Conservation (phyloP, 2,888 invertebrate genomes). For the Drosophila demipolita region DNA sequence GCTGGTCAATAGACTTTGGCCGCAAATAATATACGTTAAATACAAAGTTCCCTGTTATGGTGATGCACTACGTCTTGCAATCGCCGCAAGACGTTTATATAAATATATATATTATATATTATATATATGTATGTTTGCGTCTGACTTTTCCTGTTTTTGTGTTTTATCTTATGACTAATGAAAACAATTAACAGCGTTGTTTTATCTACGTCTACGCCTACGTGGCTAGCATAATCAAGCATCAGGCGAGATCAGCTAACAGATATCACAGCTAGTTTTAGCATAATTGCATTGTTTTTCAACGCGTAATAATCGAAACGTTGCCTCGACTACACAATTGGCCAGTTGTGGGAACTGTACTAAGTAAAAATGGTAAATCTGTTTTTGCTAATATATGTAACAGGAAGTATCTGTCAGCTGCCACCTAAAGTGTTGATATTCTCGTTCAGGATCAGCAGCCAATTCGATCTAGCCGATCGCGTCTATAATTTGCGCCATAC, state of each 20-base stretch:
- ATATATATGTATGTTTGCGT: slow-evolving; percentile 16
- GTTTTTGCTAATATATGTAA: neutral
- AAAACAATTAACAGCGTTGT: slow-evolving; percentile 72
- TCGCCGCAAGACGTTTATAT: slow-evolving; percentile 4
- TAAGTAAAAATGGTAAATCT: neutral
- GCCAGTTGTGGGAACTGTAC: slow-evolving; percentile 10
- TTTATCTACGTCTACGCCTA: slow-evolving; percentile 52
- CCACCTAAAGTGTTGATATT: neutral
- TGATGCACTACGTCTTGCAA: slow-evolving; percentile 38
- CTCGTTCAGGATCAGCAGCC: neutral
- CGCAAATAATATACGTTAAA: slow-evolving; percentile 13
- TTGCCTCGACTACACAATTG: slow-evolving; percentile 32
- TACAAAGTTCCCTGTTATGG: slow-evolving; percentile 27
- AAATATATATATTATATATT: slow-evolving; percentile 34
- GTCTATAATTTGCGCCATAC: neutral
- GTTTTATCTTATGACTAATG: slow-evolving; percentile 60
- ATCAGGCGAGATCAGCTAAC: slow-evolving; percentile 37
- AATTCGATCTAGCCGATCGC: neutral
- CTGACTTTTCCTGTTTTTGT: slow-evolving; percentile 31
- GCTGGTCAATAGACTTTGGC: slow-evolving; percentile 27
- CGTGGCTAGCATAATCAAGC: slow-evolving; percentile 61
- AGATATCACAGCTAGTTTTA: slow-evolving; percentile 41
- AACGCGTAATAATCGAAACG: slow-evolving; percentile 15
- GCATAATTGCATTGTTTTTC: slow-evolving; percentile 39
- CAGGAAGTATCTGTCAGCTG: neutral